A percentile compares a stretch with the other conserved stretches of the same genome.
Evolutionary conservation across 2,113 vertebrate species (phyloP).

Genomic region (Cyprinus carpio): DNA sequence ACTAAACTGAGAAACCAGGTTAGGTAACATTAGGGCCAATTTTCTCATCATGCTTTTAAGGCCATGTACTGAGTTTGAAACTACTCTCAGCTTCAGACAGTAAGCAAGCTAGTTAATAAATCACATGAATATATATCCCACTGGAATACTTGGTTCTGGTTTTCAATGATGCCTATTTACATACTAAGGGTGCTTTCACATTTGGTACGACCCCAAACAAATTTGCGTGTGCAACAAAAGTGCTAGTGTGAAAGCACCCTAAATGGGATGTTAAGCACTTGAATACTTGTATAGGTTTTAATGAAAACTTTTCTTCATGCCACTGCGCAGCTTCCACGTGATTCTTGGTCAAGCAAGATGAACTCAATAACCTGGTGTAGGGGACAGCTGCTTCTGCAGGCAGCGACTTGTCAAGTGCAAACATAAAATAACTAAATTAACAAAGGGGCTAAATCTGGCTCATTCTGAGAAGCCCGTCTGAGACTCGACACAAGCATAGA

Average conservation of each 20-base stretch:
- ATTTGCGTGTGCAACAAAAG: not conserved
- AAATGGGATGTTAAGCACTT: not conserved
- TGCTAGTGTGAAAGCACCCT: not conserved
- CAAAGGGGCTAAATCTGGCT: constrained; percentile 67
- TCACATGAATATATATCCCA: too few species aligned
- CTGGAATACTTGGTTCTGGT: too few species aligned
- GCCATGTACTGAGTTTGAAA: too few species aligned
- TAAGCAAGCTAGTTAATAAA: too few species aligned
- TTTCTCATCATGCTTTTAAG: too few species aligned
- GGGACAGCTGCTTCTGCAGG: not conserved
- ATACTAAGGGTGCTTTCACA: not conserved
- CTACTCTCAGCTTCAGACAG: too few species aligned
- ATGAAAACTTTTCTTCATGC: not conserved
- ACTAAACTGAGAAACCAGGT: too few species aligned
- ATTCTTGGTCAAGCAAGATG: not conserved
- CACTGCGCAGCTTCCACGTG: not conserved
- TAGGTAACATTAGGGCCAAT: too few species aligned
- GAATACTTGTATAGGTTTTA: not conserved
- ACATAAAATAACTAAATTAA: constrained; percentile 73
- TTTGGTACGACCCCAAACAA: not conserved
- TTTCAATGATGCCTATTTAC: too few species aligned
- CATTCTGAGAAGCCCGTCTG: constrained; percentile 62
- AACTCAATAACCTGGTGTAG: constrained; percentile 21
- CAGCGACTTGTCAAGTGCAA: constrained; percentile 48
- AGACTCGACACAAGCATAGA: constrained; percentile 48